Percentiles rank a stretch among this genome's conserved stretches.
Evolutionary conservation across 2,888 invertebrate species (phyloP).

Genomic region (Odontocolon sp.): DNA sequence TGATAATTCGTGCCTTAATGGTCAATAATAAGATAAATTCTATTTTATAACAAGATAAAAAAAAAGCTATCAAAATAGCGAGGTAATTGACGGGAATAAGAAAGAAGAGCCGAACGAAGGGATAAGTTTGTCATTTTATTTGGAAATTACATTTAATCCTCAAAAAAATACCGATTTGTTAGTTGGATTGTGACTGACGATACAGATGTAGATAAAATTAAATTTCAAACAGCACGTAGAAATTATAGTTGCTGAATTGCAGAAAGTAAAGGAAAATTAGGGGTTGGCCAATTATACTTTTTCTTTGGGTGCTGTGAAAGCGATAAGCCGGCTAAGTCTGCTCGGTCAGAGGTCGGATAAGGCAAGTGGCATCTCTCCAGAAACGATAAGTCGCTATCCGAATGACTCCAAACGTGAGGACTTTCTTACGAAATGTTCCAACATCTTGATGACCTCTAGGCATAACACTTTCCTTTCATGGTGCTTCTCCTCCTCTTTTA

Average conservation of each 20-base stretch:
- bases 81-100: too few species aligned
- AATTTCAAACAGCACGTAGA: neutral
- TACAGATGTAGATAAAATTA: too few species aligned
- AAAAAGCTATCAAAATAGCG: too few species aligned
- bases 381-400: slow-evolving; percentile 38
- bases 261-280: neutral
- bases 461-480: slow-evolving; percentile 38
- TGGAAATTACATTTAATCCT: too few species aligned
- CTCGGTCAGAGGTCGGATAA: slow-evolving; percentile 32
- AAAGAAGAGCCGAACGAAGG: too few species aligned
- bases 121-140: too few species aligned
- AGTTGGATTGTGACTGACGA: neutral
- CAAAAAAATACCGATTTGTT: too few species aligned
- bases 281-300: neutral
- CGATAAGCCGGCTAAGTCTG: slow-evolving; percentile 4
- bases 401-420: neutral
- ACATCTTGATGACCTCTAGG: slow-evolving; percentile 28
- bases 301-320: slow-evolving; percentile 12
- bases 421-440: slow-evolving; percentile 1
- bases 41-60: too few species aligned
- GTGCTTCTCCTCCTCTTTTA: neutral
- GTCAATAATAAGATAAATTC: too few species aligned
- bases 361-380: slow-evolving; percentile 46
- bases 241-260: neutral
- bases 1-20: too few species aligned